Evolutionary conservation across 2,113 vertebrate genomes (phyloP).

Genomic region (Penelope pileata): DNA sequence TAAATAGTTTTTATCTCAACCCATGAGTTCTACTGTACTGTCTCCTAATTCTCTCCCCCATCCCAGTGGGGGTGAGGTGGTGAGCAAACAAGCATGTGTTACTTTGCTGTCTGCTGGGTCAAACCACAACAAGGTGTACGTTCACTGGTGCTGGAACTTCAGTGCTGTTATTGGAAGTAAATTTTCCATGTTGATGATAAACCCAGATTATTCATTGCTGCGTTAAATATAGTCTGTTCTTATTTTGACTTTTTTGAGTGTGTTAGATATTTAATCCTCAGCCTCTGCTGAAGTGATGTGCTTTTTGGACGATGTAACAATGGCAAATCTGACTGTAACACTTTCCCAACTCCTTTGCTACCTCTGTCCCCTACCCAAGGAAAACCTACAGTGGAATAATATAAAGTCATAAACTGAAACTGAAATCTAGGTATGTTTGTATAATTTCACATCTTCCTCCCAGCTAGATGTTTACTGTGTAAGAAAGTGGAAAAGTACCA

Average conservation of each 20-base stretch:
- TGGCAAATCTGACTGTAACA: background rate
- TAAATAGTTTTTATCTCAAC: too few species aligned
- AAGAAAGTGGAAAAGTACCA: background rate
- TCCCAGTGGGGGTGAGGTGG: too few species aligned
- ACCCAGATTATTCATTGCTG: background rate
- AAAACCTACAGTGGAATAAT: background rate
- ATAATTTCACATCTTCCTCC: background rate
- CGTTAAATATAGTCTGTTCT: background rate
- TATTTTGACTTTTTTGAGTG: background rate
- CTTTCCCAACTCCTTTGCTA: background rate
- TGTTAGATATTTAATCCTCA: background rate
- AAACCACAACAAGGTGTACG: too few species aligned
- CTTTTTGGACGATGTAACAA: background rate
- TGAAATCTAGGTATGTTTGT: background rate
- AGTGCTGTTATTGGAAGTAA: background rate
- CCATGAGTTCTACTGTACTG: too few species aligned
- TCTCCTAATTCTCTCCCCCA: too few species aligned
- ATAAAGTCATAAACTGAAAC: background rate
- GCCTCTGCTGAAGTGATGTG: background rate
- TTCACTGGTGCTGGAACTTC: background rate
- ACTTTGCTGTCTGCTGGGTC: too few species aligned
- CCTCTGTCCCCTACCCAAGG: rapidly evolving
- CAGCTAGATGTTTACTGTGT: background rate
- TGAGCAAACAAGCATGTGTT: too few species aligned
- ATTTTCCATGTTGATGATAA: background rate